These are phyloP conservation scores for Petrolisthes manimaculis DNA, from an alignment of 2,888 invertebrate species.

Conservation along the genomic window DNA sequence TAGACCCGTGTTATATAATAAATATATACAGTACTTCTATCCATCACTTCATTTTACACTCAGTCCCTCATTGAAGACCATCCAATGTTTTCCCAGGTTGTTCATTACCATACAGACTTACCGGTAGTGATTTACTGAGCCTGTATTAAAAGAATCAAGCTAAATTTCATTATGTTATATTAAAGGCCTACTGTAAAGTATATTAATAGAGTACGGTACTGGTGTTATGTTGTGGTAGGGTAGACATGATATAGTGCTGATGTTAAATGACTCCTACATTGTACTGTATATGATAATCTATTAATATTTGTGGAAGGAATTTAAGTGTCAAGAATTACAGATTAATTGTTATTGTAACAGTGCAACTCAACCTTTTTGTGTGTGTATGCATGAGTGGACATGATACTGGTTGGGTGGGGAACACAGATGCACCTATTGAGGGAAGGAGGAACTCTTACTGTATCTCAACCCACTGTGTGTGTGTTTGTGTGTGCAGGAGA, in stretches of 20 bases:
- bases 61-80: too few species aligned
- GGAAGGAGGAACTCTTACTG: constrained; percentile 88
- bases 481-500: constrained; percentile 75
- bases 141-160: not conserved
- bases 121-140: too few species aligned
- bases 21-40: not conserved
- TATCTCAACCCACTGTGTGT: constrained; percentile 78
- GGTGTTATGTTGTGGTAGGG: not conserved
- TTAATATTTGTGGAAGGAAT: not conserved
- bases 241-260: not conserved
- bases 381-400: too few species aligned
- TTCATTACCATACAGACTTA: too few species aligned
- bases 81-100: too few species aligned
- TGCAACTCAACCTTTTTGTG: too few species aligned
- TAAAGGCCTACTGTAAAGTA: not conserved
- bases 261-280: not conserved
- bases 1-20: not conserved
- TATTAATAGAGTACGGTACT: not conserved
- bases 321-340: not conserved
- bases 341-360: too few species aligned
- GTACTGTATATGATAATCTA: not conserved
- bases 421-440: constrained; percentile 78
- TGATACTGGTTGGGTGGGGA: constrained; percentile 77
- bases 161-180: not conserved
- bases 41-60: too few species aligned